Percentiles rank a stretch among this genome's conserved stretches.
Conservation (phyloP, 2,888 invertebrate genomes). For the Cecidostiba fungosa region DNA sequence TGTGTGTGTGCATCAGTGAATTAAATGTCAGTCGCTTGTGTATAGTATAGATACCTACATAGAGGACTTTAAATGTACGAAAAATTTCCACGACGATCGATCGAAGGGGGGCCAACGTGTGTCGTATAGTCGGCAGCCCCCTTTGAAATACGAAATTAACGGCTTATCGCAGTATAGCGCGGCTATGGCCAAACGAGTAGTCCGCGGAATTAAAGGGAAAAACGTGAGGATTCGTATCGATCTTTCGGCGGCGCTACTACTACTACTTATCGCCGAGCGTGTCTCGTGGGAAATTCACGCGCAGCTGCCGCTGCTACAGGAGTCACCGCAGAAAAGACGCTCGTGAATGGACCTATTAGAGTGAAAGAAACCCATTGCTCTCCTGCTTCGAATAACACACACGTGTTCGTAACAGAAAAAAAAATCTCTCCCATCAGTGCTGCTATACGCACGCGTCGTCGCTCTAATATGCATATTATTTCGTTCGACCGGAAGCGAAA, state of each 20-base stretch:
- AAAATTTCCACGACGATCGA: neutral
- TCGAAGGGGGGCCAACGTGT: neutral
- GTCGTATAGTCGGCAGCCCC: constrained; percentile 13
- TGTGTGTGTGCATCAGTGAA: neutral
- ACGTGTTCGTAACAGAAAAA: neutral
- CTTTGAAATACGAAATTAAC: constrained; percentile 44
- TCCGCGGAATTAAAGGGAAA: constrained; percentile 46
- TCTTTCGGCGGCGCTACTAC: constrained; percentile 2
- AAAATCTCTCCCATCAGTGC: constrained; percentile 18
- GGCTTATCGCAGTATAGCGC: constrained; percentile 20
- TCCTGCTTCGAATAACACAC: constrained; percentile 21
- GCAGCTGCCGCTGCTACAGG: constrained; percentile 42
- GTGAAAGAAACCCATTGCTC: constrained; percentile 47
- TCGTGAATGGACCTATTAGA: constrained; percentile 54
- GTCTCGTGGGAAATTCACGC: constrained; percentile 63
- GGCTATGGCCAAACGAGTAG: neutral
- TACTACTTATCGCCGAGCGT: constrained; percentile 50
- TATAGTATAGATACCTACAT: neutral
- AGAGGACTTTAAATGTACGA: neutral
- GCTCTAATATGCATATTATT: neutral
- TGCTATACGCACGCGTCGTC: neutral
- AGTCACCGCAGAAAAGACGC: constrained; percentile 51
- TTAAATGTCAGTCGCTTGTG: neutral
- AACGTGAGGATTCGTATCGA: constrained; percentile 60
- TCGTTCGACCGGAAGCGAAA: neutral